Base-by-base conservation (phyloP, 2,888 invertebrate genomes). In the Anoplius nigerrimus region DNA sequence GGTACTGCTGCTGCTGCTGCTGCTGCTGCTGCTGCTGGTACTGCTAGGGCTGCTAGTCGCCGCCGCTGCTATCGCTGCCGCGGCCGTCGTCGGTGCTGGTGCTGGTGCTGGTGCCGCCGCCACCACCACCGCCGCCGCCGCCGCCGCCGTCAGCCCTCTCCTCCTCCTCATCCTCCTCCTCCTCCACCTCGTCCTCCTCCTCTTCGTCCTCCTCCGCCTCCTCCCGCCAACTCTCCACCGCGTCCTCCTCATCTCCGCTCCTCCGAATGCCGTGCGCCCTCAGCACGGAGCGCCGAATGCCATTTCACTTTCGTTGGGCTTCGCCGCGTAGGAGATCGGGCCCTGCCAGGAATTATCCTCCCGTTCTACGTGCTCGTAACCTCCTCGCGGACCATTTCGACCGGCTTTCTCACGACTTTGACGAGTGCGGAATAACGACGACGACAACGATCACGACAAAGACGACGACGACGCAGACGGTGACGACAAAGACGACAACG, bases 301-400 rank as follows among this genome's bases (percentile, higher is more conserved):
- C 88, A 88, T 88, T 88, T 88, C 88, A 88, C 88, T 88, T 88
- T 88, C 88, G 88, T 88, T 88, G 86, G 86, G 86, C 86, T 87
- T 86, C 86, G 87, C 86, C 83, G 84, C 84, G 84, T 84, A 82
- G 84, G 86, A 86, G 87, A 84, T 86, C 83, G 78, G 81, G 83
- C 80, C 84, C 83, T 83, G 84, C 81, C 81, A 83, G 82, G 83
- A 85, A 85, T 85, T 86, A 83, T 83, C 83, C 80, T 81, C 84
- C 79, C 82, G 78, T 79, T 76, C 80, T 65, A 65, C 79, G 80
- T 74, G 75, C 73, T 79, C 77, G 75, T 78, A 80, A 77, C 74
- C 79, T 78, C 74, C 73, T 72, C 79, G 77, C 73, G 67, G 78
- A 71, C 79, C 71, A 74, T 79, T 69, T 74, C 78, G 79, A 58